Evolutionary conservation across 2,113 vertebrate species (phyloP).

Genomic region (Epinephelus cyanopodus): DNA sequence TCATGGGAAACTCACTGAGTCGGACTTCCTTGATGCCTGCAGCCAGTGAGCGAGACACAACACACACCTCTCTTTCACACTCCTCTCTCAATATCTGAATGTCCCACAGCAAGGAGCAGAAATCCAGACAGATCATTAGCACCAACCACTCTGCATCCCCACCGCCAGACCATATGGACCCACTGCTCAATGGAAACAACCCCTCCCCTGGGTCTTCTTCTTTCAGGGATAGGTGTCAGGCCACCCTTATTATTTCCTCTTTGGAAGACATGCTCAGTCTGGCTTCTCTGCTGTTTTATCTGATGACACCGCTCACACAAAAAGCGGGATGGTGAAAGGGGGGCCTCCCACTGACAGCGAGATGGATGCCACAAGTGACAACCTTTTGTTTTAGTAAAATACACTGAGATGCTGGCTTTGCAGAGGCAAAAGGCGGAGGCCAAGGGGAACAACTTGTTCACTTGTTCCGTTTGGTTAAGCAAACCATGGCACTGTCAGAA

Average conservation of each 20-base stretch:
- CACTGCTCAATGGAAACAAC: slow-evolving; percentile 35
- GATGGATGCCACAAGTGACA: slow-evolving; percentile 83
- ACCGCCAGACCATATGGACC: slow-evolving; percentile 43
- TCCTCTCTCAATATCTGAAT: neutral
- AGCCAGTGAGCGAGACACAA: slow-evolving; percentile 42
- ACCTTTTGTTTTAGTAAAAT: slow-evolving; percentile 81
- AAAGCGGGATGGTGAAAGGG: slow-evolving; percentile 68
- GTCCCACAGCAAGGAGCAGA: slow-evolving; percentile 33
- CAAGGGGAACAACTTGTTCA: slow-evolving; percentile 81
- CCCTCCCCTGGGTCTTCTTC: slow-evolving; percentile 49
- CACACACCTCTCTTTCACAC: slow-evolving; percentile 18
- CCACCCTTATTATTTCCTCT: slow-evolving; percentile 69
- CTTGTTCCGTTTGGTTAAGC: slow-evolving; percentile 76
- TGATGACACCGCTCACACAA: slow-evolving; percentile 76
- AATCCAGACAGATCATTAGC: slow-evolving; percentile 58
- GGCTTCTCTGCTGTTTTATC: slow-evolving; percentile 64
- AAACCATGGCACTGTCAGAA: slow-evolving; percentile 70
- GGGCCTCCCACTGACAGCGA: slow-evolving; percentile 74
- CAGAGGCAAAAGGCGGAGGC: slow-evolving; percentile 77
- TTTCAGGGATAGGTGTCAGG: slow-evolving; percentile 69
- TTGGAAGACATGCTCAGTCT: slow-evolving; percentile 66
- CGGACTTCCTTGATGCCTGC: slow-evolving; percentile 43
- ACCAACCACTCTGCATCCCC: slow-evolving; percentile 31
- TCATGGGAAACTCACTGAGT: slow-evolving; percentile 69
- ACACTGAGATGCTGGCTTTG: slow-evolving; percentile 72